phyloP scores from a whole-genome alignment of 2,113 vertebrate genomes.

The Axis porcinus region DNA sequence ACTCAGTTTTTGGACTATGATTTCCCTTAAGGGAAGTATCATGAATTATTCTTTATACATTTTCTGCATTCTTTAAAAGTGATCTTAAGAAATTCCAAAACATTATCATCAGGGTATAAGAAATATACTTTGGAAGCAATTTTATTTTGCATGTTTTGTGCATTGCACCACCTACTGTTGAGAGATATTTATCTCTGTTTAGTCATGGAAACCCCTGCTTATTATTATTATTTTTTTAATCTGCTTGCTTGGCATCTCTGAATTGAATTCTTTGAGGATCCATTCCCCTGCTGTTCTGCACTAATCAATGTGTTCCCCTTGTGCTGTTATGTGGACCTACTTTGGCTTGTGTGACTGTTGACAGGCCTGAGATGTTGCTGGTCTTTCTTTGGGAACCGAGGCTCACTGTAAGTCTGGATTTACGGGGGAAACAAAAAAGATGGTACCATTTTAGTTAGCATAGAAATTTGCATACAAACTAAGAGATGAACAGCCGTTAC shows the following conservation, averaged over 20 bases:
- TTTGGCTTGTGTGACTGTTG: neutral
- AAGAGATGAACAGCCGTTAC: neutral
- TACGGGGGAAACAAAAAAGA: rapidly evolving
- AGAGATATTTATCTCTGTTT: slow-evolving; percentile 16
- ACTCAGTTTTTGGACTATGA: slow-evolving; percentile 30
- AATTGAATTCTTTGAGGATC: neutral
- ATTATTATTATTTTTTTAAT: neutral
- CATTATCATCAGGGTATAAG: neutral
- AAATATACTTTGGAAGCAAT: neutral
- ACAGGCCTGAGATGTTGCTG: neutral
- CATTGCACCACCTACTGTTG: neutral
- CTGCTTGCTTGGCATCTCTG: neutral
- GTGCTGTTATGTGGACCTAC: neutral
- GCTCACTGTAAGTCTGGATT: neutral
- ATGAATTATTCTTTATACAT: slow-evolving; percentile 57
- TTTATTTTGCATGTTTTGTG: slow-evolving; percentile 18
- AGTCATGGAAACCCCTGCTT: neutral
- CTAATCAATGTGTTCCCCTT: neutral
- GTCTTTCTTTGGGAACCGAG: neutral
- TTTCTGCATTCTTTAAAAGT: slow-evolving; percentile 29
- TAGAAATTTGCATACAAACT: neutral
- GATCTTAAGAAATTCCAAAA: slow-evolving; percentile 40
- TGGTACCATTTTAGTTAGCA: neutral
- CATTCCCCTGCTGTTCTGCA: neutral
- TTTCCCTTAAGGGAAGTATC: slow-evolving; percentile 26